These are phyloP conservation scores for Chionodraco myersi DNA, from an alignment of 2,113 vertebrate genomes.

Conservation along the genomic window DNA sequence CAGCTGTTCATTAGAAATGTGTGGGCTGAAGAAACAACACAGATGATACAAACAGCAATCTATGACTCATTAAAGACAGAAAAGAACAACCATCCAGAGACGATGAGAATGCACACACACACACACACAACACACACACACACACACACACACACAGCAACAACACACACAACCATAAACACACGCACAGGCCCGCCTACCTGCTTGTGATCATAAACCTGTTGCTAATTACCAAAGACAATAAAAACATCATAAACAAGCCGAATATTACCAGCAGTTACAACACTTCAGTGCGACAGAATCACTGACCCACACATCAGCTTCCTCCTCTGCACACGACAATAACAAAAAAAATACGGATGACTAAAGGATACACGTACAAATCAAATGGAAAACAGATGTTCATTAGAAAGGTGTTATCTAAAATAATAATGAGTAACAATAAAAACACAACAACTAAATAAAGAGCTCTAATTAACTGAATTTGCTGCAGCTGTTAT, in stretches of 20 bases:
- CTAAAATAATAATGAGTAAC: constrained; percentile 65
- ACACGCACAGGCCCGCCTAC: constrained; percentile 17
- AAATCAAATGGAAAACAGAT: constrained; percentile 56
- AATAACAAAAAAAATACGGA: constrained; percentile 1
- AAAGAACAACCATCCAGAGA: constrained; percentile 65
- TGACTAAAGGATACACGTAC: constrained; percentile 18
- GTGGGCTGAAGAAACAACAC: constrained; percentile 65
- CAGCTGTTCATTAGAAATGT: constrained; percentile 78
- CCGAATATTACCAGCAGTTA: constrained; percentile 36
- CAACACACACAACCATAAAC: background rate
- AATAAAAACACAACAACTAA: constrained; percentile 36
- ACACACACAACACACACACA: constrained; percentile 21
- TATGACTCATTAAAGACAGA: constrained; percentile 64
- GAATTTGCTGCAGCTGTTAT: constrained; percentile 33
- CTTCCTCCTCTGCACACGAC: constrained; percentile 25
- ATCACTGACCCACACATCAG: constrained; percentile 64
- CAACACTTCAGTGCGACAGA: constrained; percentile 54
- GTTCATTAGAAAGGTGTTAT: constrained; percentile 72
- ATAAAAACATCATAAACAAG: constrained; percentile 65
- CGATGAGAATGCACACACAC: background rate
- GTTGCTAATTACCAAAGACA: constrained; percentile 66
- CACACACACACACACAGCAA: constrained; percentile 27
- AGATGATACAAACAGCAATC: constrained; percentile 57
- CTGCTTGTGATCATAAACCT: constrained; percentile 52
- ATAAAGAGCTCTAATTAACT: constrained; percentile 35